Percentiles rank a stretch among this genome's conserved stretches.
phyloP scores from a whole-genome alignment of 2,888 invertebrate genomes.

The Phania funesta region DNA sequence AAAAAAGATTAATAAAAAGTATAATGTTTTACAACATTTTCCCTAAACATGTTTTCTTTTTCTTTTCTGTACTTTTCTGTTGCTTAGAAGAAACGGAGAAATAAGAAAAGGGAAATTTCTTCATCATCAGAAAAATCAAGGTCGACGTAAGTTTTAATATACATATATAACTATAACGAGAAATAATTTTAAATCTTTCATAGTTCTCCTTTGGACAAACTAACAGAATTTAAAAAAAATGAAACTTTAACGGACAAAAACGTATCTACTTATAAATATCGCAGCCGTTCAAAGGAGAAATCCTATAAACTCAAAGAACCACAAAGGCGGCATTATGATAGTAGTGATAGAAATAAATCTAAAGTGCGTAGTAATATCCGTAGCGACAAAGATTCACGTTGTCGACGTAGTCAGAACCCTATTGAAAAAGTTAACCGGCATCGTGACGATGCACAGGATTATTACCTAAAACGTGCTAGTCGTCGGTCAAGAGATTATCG shows the following conservation, averaged over 20 bases:
- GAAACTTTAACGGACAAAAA: slow-evolving; percentile 60
- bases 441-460: slow-evolving; percentile 21
- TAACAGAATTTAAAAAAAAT: slow-evolving; percentile 30
- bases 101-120: slow-evolving; percentile 82
- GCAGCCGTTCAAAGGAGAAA: slow-evolving; percentile 75
- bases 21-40: no score
- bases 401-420: slow-evolving; percentile 25
- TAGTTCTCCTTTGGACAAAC: slow-evolving; percentile 71
- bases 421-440: slow-evolving; percentile 25
- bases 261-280: slow-evolving; percentile 71
- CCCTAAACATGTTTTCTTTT: background rate
- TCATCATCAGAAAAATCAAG: slow-evolving; percentile 82
- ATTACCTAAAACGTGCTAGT: slow-evolving; percentile 13
- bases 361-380: slow-evolving; percentile 45
- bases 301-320: slow-evolving; percentile 54
- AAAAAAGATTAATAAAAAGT: no score
- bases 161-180: background rate
- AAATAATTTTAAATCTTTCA: background rate
- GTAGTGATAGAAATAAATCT: slow-evolving; percentile 18
- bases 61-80: slow-evolving; percentile 65
- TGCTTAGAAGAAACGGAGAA: slow-evolving; percentile 83
- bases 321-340: slow-evolving; percentile 67
- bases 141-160: slow-evolving; percentile 81
- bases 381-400: slow-evolving; percentile 3
- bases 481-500: slow-evolving; percentile 22